Evolutionary conservation across 2,113 vertebrate genomes (phyloP), one percentile per base, ranked within the genome.

Genomic region (Ailuropoda melanoleuca): DNA sequence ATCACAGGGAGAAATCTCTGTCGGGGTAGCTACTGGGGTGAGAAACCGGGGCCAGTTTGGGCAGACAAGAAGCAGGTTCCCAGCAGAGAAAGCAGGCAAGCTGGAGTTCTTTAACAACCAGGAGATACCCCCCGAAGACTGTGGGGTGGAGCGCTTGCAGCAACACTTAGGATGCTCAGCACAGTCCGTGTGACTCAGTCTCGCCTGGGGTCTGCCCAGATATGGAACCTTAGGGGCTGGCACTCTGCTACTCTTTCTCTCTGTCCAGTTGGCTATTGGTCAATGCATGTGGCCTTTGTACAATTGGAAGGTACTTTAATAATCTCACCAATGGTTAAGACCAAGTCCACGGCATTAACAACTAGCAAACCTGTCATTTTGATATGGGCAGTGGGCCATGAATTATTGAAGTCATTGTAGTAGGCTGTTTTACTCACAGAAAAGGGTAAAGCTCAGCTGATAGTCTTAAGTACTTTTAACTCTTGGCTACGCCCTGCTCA

Each of bases 241-340:
- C 37, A 56, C 18, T 66, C 39, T 74, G 24, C 8, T 87, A 8
- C 29, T 58, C 29, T 62, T 82, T 75, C 48, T 68, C 39, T 91
- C 68, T 43, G 9, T 62, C 34, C 43, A 78, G 10, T 8, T 88
- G 85, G 17, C 48, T 82, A 55, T 14, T 75, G 8, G n/a, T 90
- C 37, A 94, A 68, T 29, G 8, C 26, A 53, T 37, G 7, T 86
- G 50, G 4, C 6, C 3, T 66, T 87, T 48, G 43, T 72, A 31
- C 29, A 90, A n/a, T 80, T 66, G 88, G 91, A 82, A 46, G 2
- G 50, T 29, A 31, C 11, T 11, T 95, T 74, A 92, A 72, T 88
- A 80, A 64, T 50, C 91, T 94, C 62, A 91, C 17, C 53, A 84
- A 46, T 72, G 12, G 24, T 39, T 96, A 86, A 94, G 96, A 89